Evolutionary conservation across 64 coral and sea anemone species (phyloP).

Genomic region (Porites lutea): DNA sequence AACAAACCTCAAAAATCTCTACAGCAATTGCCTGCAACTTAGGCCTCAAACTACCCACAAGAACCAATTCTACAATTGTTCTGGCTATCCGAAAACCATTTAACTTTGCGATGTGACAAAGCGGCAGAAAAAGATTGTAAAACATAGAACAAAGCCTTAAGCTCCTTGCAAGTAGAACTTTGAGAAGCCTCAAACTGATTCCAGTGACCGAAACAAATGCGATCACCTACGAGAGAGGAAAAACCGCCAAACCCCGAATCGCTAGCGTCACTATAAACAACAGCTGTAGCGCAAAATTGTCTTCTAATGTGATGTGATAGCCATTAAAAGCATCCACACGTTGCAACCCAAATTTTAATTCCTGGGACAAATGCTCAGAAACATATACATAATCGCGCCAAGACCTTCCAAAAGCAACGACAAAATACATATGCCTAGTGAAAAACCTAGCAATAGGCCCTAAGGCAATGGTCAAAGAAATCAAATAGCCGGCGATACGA

Average conservation of each 20-base stretch:
- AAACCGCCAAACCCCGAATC: neutral
- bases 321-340: neutral
- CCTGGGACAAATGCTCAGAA: neutral
- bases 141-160: neutral
- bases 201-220: neutral
- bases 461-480: neutral
- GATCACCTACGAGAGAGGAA: neutral
- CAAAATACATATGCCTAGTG: slow-evolving; percentile 18
- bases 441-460: neutral
- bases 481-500: neutral
- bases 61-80: neutral
- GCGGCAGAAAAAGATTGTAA: neutral
- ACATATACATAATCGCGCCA: slow-evolving; percentile 18
- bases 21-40: slow-evolving; percentile 34
- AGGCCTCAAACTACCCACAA: neutral
- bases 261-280: neutral
- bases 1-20: slow-evolving; percentile 18
- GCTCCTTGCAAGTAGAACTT: neutral
- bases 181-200: neutral
- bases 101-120: neutral
- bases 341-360: slow-evolving; percentile 49
- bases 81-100: slow-evolving; percentile 27
- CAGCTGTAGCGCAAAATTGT: neutral
- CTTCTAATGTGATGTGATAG: neutral
- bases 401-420: neutral